Percentiles rank a stretch among this genome's conserved stretches.
These are phyloP conservation scores for Trichogramma evanescens DNA, from an alignment of 2,888 invertebrate species.

Conservation along the genomic window DNA sequence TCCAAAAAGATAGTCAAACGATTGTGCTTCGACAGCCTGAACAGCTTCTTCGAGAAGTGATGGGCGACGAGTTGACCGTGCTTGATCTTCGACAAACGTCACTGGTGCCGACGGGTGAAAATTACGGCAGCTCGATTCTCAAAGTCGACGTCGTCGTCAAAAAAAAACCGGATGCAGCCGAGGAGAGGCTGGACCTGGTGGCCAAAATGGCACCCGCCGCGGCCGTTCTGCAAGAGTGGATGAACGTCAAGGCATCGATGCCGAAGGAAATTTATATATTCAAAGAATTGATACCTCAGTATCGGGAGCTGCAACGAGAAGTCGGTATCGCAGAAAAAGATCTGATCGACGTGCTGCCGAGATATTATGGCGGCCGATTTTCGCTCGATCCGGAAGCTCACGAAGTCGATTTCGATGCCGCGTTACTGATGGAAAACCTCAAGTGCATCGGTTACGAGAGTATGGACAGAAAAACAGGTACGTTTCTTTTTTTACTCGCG, in stretches of 20 bases:
- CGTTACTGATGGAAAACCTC: neutral
- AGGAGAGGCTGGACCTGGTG: conserved; percentile 48
- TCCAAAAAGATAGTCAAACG: too few species aligned
- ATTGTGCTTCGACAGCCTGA: conserved; percentile 31
- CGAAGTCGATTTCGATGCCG: neutral
- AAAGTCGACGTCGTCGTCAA: conserved; percentile 33
- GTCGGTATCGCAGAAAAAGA: neutral
- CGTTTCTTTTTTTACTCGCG: neutral
- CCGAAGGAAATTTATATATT: neutral
- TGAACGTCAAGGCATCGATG: too few species aligned
- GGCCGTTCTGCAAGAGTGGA: conserved; percentile 46
- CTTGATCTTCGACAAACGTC: conserved; percentile 25
- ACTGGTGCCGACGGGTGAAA: conserved; percentile 52
- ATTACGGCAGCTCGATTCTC: conserved; percentile 57
- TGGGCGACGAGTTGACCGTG: conserved; percentile 25
- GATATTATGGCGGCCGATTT: neutral
- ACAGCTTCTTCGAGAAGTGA: conserved; percentile 28
- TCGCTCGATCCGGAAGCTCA: neutral
- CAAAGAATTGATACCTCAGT: neutral
- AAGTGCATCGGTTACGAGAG: conserved; percentile 48
- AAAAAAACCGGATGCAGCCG: conserved; percentile 18
- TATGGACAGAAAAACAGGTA: conserved; percentile 49
- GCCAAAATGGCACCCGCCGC: conserved; percentile 56
- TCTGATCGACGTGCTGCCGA: neutral
- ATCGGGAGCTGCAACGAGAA: neutral